Evolutionary conservation across 2,888 invertebrate genomes (phyloP), one percentile per base, ranked within the genome.

Genomic region (Periphyllus acericola): DNA sequence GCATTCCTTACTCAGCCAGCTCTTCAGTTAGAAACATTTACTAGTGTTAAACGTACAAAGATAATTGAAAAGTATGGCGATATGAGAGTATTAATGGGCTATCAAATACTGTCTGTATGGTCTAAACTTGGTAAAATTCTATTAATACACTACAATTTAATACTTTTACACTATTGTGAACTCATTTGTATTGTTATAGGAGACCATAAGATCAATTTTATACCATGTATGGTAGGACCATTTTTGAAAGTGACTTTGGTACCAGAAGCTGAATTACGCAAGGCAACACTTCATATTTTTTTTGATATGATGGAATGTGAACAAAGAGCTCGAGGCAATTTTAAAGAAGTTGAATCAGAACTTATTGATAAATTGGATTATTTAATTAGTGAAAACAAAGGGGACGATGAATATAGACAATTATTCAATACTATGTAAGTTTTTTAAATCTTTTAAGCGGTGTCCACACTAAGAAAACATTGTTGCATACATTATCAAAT

Each of bases 291-390:
- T 21, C 96, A 97, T 14, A 97, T 98, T 76, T 96, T 98, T 90
- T 98, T 97, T 90, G 97, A 98, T 90, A 96, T 99, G 94, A 98
- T 99, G 96, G 96, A 98, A 90, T 96, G 96, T 90, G 98, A 98
- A 91, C 95, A 96, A 89, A 93, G 93, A 91, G 94, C 95, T 2
- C 94, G 96, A 0, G 97, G 97, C 0, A 96, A 96, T 90, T 98
- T 98, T 90, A 94, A 96, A 89, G 94, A 97, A 91, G 97, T 98
- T 1, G 98, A 98, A 91, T 96, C 96, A 34, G 98, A 98, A 90
- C 92, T 99, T 8, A 98, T 98, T 83, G 98, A 98, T 91, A 98
- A 98, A 91, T 92, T 98, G 90, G 98, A 98, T 92, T 95, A 97
- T 89, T 92, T 98, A 46, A 96, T 98, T 78, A 97, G 97, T 89